phyloP scores from a whole-genome alignment of 2,888 invertebrate species.

The Shargacucullia verbasci region DNA sequence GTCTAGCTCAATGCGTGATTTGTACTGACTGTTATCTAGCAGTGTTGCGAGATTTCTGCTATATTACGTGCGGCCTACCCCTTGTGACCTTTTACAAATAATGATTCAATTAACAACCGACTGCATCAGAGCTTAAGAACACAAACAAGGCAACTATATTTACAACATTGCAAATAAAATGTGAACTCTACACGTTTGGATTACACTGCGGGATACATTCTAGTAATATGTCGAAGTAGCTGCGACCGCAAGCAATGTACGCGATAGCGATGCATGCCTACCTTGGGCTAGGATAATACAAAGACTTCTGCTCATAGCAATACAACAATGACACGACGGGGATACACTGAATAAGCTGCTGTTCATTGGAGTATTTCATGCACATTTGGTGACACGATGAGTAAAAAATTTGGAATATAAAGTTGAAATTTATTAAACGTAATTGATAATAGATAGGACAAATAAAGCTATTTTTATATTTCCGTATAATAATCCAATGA shows the following conservation, averaged over 20 bases:
- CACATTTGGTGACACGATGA: background rate
- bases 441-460: too few relatives aligned
- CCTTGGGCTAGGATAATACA: constrained; percentile 36
- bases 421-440: too few relatives aligned
- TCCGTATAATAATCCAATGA: constrained; percentile 57
- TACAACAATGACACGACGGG: constrained; percentile 58
- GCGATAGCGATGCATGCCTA: constrained; percentile 64
- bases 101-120: background rate
- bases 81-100: constrained; percentile 3
- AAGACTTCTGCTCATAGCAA: constrained; percentile 40
- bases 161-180: constrained; percentile 58
- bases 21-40: background rate
- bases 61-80: background rate
- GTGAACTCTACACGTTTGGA: constrained; percentile 52
- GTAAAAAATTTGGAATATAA: too few relatives aligned
- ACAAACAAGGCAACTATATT: constrained; percentile 39
- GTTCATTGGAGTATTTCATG: constrained; percentile 65
- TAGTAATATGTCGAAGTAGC: constrained; percentile 43
- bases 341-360: constrained; percentile 40
- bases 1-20: too few relatives aligned
- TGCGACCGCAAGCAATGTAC: constrained; percentile 69
- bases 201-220: constrained; percentile 62
- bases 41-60: background rate
- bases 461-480: too few relatives aligned
- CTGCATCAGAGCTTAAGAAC: constrained; percentile 19